Base-by-base conservation (phyloP, 2,113 vertebrate genomes). In the Elephantulus edwardii region DNA sequence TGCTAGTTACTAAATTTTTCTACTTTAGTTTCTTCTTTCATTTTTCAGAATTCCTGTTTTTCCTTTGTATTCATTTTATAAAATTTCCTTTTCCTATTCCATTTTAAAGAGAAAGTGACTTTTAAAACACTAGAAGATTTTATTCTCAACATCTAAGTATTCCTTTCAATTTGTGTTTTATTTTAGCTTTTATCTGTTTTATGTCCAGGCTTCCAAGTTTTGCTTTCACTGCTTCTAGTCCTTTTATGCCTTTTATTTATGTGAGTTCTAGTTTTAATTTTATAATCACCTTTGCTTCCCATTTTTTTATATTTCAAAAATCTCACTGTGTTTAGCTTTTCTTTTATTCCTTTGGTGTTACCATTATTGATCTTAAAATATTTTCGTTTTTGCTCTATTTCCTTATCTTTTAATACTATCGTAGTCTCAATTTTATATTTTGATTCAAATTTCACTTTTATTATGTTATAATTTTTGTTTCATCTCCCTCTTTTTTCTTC, bases 211-310 rank as follows among this genome's bases (percentile, higher is more conserved):
- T 92, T 71, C 44, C 26, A 82, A 58, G 42, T 88, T 91, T 93
- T 93, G 60, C 75, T 79, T 84, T 95, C 48, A 54, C 70, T 84
- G 48, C 26, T 40, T 89, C 66, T 87, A 79, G 70, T 5, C 42
- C n/a, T 87, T 91, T 93, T 40, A 85, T 46, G 38, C 48, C 50
- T 87, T 83, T 96, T 83, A 88, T 84, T 95, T 94, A 85, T 92
- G 16, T 19, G 68, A 35, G 72, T 79, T 89, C 93, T 88, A 64
- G 71, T 78, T 95, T 92, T 85, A 94, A 58, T 83, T 91, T 94
- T 91, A n/a, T n/a, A 80, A 92, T 64, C 5, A 30, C 48, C 83
- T 9, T 83, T 71, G 46, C 70, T 70, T 82, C 88, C 83, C 30
- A 6, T 22, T 78, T 76, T 74, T 62, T 62, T 28, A 12, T 14